Evolutionary conservation across 2,797 vertebrate genomes (phyloP).

Genomic region (Falco berigora): DNA sequence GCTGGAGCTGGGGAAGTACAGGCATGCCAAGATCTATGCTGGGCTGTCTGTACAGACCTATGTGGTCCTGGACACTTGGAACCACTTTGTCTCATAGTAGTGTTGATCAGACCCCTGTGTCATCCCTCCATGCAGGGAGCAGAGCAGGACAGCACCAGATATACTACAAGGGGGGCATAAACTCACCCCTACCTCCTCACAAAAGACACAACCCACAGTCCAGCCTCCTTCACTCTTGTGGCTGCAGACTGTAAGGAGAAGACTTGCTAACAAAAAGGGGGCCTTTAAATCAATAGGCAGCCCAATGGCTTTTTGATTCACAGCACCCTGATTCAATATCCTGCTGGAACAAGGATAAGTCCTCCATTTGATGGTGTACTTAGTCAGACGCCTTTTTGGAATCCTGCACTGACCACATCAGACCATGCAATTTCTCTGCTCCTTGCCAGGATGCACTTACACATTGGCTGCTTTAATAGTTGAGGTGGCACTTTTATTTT

Average conservation of each 20-base stretch:
- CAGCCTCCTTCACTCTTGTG: background rate
- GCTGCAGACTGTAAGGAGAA: background rate
- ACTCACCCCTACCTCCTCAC: background rate
- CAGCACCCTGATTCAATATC: background rate
- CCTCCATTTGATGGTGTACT: background rate
- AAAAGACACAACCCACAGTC: background rate
- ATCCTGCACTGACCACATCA: slow-evolving; percentile 3
- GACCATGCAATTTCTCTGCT: background rate
- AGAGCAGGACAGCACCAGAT: background rate
- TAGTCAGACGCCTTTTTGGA: background rate
- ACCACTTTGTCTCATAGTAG: background rate
- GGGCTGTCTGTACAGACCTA: background rate
- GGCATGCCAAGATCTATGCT: background rate
- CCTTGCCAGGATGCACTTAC: slow-evolving; percentile 5
- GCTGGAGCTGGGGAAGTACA: background rate
- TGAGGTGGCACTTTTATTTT: slow-evolving; percentile 14
- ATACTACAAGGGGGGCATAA: background rate
- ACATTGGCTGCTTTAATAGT: background rate
- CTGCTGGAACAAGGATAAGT: background rate
- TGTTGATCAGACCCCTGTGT: background rate
- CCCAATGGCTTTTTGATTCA: background rate
- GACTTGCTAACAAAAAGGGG: background rate
- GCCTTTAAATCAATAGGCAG: background rate
- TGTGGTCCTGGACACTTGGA: background rate
- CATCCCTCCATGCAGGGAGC: background rate